Conservation (phyloP, 2,888 invertebrate species). For the Drosophila formosana region DNA sequence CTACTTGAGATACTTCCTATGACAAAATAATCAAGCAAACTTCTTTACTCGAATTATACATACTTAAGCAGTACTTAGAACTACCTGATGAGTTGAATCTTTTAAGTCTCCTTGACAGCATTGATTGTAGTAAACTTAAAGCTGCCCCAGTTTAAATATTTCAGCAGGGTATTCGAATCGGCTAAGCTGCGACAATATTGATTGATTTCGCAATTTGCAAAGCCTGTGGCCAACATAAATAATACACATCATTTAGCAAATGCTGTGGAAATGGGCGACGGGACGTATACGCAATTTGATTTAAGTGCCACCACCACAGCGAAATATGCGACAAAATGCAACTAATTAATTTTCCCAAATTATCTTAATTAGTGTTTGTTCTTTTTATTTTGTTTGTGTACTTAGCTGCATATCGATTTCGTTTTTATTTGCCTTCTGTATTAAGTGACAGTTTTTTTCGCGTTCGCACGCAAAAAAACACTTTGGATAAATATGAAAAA, state of each 20-base stretch:
- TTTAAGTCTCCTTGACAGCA: too few species aligned
- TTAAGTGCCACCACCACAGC: not conserved
- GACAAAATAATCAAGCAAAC: not conserved
- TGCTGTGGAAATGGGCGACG: not conserved
- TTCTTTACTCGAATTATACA: not conserved
- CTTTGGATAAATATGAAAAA: not conserved
- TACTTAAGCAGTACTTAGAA: too few species aligned
- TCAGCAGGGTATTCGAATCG: not conserved
- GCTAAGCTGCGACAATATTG: not conserved
- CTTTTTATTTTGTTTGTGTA: slow-evolving; percentile 7
- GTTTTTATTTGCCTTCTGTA: slow-evolving; percentile 9
- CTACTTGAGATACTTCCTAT: not conserved
- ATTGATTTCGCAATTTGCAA: not conserved
- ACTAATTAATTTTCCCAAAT: slow-evolving; percentile 38
- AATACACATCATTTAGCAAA: not conserved
- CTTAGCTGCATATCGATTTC: slow-evolving; percentile 39
- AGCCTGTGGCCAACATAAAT: not conserved
- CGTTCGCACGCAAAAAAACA: not conserved
- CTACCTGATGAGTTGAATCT: too few species aligned
- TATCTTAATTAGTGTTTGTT: slow-evolving; percentile 19
- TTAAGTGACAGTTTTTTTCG: slow-evolving; percentile 16
- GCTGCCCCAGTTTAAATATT: too few species aligned
- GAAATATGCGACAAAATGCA: slow-evolving; percentile 5
- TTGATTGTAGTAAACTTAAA: not conserved
- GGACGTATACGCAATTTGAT: slow-evolving; percentile 27